These are phyloP conservation scores for Aporrectodea caliginosa DNA, from an alignment of 1,140 invertebrate genomes.

Conservation along the genomic window DNA sequence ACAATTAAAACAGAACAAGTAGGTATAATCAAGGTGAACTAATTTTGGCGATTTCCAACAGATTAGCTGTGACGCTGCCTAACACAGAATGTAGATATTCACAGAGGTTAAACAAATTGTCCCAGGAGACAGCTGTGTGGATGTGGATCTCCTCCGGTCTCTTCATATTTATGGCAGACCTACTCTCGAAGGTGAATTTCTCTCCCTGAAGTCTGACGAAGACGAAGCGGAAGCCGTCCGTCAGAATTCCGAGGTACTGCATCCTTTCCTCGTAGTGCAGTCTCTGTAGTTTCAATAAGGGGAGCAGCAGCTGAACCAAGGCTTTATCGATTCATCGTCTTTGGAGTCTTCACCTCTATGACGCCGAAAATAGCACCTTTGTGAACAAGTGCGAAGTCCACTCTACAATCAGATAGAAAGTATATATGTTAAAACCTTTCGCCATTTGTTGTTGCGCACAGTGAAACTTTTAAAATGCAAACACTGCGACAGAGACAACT, in stretches of 20 bases:
- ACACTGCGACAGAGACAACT: background rate
- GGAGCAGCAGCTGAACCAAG: background rate
- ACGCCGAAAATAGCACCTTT: background rate
- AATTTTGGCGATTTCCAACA: no score
- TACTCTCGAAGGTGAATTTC: background rate
- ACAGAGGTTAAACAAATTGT: background rate
- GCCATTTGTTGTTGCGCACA: background rate
- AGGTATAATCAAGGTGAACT: no score
- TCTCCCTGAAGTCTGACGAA: background rate
- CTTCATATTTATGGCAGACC: background rate
- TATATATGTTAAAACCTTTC: no score
- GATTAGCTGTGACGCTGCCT: no score
- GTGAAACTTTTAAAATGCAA: background rate
- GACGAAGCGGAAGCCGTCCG: background rate
- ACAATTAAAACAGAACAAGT: no score
- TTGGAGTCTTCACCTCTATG: background rate
- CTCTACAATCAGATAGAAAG: background rate
- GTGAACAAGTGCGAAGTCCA: background rate
- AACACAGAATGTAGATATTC: background rate
- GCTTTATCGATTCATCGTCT: background rate
- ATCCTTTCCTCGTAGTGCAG: background rate
- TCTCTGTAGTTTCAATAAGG: background rate
- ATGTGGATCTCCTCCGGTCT: background rate
- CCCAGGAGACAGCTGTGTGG: background rate
- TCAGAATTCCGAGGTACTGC: background rate